Conservation (phyloP, 2,113 vertebrate species). For the Columba livia region DNA sequence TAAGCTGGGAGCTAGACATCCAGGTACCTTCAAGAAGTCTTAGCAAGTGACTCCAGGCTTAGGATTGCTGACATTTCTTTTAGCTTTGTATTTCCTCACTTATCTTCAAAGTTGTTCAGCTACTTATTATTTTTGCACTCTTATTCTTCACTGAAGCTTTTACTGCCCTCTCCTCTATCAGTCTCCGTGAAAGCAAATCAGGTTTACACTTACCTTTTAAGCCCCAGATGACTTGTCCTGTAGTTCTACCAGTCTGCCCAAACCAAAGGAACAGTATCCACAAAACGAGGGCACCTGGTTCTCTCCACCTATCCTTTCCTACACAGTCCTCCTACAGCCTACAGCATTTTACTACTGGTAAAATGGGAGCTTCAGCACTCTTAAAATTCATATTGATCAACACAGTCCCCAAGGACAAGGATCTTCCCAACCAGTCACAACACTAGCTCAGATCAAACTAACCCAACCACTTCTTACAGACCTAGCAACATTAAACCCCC, state of each 20-base stretch:
- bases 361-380: not conserved
- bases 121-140: not conserved
- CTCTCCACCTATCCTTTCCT: not conserved
- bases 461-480: fast-evolving
- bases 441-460: not conserved
- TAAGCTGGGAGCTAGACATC: not conserved
- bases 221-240: not conserved
- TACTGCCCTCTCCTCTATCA: not conserved
- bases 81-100: not conserved
- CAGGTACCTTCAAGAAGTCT: not conserved
- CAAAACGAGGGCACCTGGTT: not conserved
- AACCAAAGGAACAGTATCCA: not conserved
- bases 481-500: not conserved
- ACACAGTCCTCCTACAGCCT: not conserved
- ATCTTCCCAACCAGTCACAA: not conserved
- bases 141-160: not conserved
- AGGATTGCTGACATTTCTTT: not conserved
- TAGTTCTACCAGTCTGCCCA: not conserved
- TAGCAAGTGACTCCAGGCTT: not conserved
- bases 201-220: not conserved
- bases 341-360: not conserved
- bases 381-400: not conserved
- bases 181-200: not conserved
- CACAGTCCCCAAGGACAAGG: not conserved
- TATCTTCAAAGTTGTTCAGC: not conserved